Base-by-base conservation (phyloP, 1,140 invertebrate genomes). In the Andrena cerasifolii region DNA sequence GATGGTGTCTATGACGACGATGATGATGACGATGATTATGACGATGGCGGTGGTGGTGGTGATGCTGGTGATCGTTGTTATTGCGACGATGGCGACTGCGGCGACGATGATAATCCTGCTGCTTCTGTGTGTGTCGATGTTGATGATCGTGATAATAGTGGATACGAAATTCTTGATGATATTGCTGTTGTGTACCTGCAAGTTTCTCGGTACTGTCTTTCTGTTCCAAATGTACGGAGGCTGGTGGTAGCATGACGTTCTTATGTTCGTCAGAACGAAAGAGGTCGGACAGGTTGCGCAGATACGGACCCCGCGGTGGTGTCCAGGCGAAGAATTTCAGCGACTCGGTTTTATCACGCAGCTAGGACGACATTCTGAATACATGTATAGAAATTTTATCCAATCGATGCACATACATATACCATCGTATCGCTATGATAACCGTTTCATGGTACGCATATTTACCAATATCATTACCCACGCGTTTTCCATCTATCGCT, bases 141-240 rank as follows among this genome's bases (percentile, higher is more conserved):
- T 43, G 54, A n/a, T 62, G 63, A 33, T 71, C 45, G n/a, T 54
- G 75, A 65, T 56, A 73, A 63, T 49, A 65, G 28, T 47, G 58
- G 12, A 62, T 49, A 68, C 24, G 18, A 59, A 68, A 58, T 3
- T 36, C 40, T 56, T 40, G 51, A 56, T 58, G 53, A 33, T 58
- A 68, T 47, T 53, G 61, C 33, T 76, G 45, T 51, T 70, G 51
- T 78, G 72, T 87, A 87, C 85, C 87, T 87, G 87, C 51, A 45
- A 71, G 8, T 36, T 68, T 86, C 49, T 89, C 85, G 68, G 58
- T 79, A 53, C 83, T 83, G 28, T 83, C 83, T 66, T 85, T 89
- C 51, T 86, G 82, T 61, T 88, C 87, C 67, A 89, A 72, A 76
- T 88, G 85, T 81, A 89, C 83, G 14, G 78, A 74, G 12, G 67